A percentile compares a stretch with the other conserved stretches of the same genome.
These are phyloP conservation scores for Hydriomena furcata DNA, from an alignment of 2,888 invertebrate genomes.

Conservation along the genomic window DNA sequence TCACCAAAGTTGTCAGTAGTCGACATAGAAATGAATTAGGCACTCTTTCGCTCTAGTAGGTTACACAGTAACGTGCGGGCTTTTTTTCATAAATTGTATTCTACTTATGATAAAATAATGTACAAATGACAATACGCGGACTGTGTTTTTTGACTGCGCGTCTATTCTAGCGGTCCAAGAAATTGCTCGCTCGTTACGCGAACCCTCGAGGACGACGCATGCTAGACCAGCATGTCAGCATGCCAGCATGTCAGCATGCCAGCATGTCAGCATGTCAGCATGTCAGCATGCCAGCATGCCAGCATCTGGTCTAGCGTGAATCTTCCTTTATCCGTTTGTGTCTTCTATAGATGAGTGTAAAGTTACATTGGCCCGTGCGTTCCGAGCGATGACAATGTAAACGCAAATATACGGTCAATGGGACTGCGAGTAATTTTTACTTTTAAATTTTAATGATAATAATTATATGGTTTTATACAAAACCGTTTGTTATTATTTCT, in stretches of 20 bases:
- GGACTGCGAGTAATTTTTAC: constrained; percentile 69
- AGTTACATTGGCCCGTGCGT: constrained; percentile 1
- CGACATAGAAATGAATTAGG: constrained; percentile 15
- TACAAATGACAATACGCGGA: constrained; percentile 27
- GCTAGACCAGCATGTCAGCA: not conserved
- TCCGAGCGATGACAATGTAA: not conserved
- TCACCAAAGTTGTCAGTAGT: constrained; percentile 17
- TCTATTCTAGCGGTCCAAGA: constrained; percentile 26
- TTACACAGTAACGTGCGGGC: constrained; percentile 22
- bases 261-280: no score
- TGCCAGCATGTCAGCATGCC: no score
- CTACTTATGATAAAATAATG: constrained; percentile 18
- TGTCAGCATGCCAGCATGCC: not conserved
- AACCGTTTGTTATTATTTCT: constrained; percentile 35
- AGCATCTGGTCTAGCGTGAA: constrained; percentile 5
- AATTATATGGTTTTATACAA: constrained; percentile 79
- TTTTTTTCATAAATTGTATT: constrained; percentile 18
- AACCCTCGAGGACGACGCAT: constrained; percentile 4
- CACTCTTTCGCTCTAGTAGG: constrained; percentile 25
- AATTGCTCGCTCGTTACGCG: constrained; percentile 19
- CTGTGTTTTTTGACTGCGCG: constrained; percentile 20
- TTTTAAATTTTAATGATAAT: constrained; percentile 77
- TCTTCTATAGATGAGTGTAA: constrained; percentile 17
- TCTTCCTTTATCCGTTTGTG: constrained; percentile 19
- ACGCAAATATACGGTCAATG: constrained; percentile 47